Evolutionary conservation across 2,888 invertebrate species (phyloP), one percentile per base, ranked within the genome.

Genomic region (Drosophila melanosoma): DNA sequence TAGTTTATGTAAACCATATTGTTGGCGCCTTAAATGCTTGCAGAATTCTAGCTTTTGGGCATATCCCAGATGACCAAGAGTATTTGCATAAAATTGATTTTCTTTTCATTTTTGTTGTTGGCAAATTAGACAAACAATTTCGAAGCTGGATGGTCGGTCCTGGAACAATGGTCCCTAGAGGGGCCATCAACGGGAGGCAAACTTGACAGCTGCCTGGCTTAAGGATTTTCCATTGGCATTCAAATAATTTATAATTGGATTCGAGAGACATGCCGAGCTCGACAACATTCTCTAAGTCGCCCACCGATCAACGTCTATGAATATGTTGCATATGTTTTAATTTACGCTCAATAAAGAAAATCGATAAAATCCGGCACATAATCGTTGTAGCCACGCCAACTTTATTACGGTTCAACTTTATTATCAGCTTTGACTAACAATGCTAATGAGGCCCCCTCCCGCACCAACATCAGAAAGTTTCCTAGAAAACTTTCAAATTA

Each of bases 401-500:
- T 29, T 6, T 29, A 29, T 56, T 58, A 63, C 23, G 51, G 59
- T 29, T 63, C 26, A 88, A 86, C 69, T 76, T 87, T 79, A 69
- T 79, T 73, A 88, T 76, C 89, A 90, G 80, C 87, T 90, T 90
- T 78, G 72, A 54, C 70, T 77, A 80, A 89, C 77, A 88, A 90
- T 74, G 83, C 90, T 90, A 84, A 84, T 84, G 83, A 90, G 83
- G 69, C 67, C 52, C 68, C 45, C 45, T 23, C 1, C 45, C 45
- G 23, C 45, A 15, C 15, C 69, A 36, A 64, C 45, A 76, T 59
- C 70, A 49, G 63, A 88, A 84, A 90, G 73, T 84, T 88, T 51
- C 20, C 48, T 33, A 53, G 35, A 69, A 86, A 88, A 86, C 69
- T 86, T 80, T 56, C 65, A 63, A 64, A 65, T 60, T 78, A 76